Conservation (phyloP, 2,797 vertebrate genomes). For the Peromyscus attwateri region DNA sequence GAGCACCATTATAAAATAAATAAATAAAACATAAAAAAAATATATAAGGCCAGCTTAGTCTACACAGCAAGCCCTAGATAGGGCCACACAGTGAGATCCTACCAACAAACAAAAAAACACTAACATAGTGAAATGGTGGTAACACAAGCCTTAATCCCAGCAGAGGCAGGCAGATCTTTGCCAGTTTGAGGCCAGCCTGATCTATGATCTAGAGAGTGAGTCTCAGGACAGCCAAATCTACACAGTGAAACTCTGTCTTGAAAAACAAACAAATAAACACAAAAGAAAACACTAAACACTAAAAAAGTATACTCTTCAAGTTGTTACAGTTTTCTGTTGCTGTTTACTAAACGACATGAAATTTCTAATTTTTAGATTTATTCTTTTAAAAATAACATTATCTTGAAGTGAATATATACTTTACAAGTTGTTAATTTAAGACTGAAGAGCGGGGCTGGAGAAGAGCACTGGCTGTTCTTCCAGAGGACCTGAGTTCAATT, state of each 20-base stretch:
- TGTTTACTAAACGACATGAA: constrained; percentile 58
- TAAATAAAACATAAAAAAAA: neutral
- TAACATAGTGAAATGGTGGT: neutral
- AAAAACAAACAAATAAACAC: too few species aligned
- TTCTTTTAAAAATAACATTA: constrained; percentile 65
- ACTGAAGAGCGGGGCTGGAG: neutral
- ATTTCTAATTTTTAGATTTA: constrained; percentile 54
- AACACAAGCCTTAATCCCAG: neutral
- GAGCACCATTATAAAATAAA: neutral
- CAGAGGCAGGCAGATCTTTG: neutral
- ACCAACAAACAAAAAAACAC: neutral
- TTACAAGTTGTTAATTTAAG: constrained; percentile 32
- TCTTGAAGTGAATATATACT: neutral
- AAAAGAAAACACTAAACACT: neutral
- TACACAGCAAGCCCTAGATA: neutral
- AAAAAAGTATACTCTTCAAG: constrained; percentile 12
- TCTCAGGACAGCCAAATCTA: neutral
- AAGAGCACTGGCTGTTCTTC: too few species aligned
- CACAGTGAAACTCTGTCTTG: neutral
- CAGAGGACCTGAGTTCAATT: too few species aligned
- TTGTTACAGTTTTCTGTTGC: constrained; percentile 31
- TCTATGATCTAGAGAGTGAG: neutral
- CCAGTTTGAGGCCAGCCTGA: neutral
- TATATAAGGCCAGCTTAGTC: neutral
- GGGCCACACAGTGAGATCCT: neutral